Percentiles rank a stretch among this genome's conserved stretches.
phyloP scores from a whole-genome alignment of 2,888 invertebrate species.

The Lamproptera curius region DNA sequence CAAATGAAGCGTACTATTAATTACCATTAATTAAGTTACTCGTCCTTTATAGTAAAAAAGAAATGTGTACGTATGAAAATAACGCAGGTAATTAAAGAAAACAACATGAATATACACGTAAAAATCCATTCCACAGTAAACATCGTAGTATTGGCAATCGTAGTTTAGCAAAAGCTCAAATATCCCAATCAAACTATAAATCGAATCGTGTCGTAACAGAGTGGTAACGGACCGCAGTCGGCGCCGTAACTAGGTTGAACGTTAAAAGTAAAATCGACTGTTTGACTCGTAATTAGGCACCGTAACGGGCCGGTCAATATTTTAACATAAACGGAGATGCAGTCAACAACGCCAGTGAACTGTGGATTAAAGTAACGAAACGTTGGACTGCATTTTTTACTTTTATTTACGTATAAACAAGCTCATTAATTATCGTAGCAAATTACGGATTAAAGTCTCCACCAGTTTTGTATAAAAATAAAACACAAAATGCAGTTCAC shows the following conservation, averaged over 20 bases:
- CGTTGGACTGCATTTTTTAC: background rate
- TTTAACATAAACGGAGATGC: conserved; percentile 11
- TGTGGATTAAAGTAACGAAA: background rate
- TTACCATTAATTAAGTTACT: too few relatives aligned
- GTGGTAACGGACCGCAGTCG: background rate
- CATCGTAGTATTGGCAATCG: background rate
- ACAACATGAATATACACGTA: too few relatives aligned
- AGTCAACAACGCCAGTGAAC: too few relatives aligned
- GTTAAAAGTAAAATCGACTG: conserved; percentile 32
- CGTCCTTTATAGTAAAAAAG: too few relatives aligned
- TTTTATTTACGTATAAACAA: too few relatives aligned
- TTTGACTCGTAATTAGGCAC: conserved; percentile 34
- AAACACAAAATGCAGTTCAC: too few relatives aligned
- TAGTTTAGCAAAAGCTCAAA: background rate
- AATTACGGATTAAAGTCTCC: too few relatives aligned
- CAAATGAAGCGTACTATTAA: too few relatives aligned
- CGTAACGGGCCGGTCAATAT: conserved; percentile 3
- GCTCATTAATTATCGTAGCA: too few relatives aligned
- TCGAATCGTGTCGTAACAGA: conserved; percentile 2
- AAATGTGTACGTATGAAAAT: too few relatives aligned
- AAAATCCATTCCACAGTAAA: background rate
- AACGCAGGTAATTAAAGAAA: too few relatives aligned
- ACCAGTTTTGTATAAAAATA: too few relatives aligned
- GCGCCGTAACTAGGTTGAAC: conserved; percentile 14
- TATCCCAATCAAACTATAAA: conserved; percentile 1